Conservation (phyloP, 2,113 vertebrate species). For the Aythya baeri region DNA sequence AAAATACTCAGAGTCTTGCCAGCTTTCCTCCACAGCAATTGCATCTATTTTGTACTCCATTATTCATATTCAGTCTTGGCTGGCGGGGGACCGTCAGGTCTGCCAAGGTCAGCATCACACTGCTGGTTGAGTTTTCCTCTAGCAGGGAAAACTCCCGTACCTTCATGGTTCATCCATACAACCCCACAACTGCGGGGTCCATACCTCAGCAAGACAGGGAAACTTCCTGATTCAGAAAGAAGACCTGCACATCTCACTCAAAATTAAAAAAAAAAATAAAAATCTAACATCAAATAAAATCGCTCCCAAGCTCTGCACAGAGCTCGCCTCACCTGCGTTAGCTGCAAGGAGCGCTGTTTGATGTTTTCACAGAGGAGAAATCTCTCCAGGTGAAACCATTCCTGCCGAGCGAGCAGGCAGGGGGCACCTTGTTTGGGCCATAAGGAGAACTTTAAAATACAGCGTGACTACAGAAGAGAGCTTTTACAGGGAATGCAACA, state of each 20-base stretch:
- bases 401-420: background rate
- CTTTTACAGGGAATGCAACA: background rate
- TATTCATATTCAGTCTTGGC: background rate
- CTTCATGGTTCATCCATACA: background rate
- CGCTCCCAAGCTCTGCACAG: background rate
- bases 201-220: background rate
- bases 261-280: background rate
- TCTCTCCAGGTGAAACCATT: background rate
- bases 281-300: background rate
- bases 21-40: background rate
- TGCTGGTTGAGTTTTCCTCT: background rate
- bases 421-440: background rate
- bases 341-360: background rate
- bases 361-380: background rate
- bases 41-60: background rate
- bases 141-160: background rate
- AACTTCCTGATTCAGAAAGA: background rate
- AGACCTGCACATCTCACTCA: background rate
- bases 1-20: background rate
- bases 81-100: background rate
- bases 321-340: background rate
- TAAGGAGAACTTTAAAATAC: background rate
- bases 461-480: rapidly evolving
- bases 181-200: background rate
- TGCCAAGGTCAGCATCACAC: background rate